These are phyloP conservation scores for Zoanthus gigantus DNA, from an alignment of 92 coral and sea anemone genomes.

Conservation along the genomic window DNA sequence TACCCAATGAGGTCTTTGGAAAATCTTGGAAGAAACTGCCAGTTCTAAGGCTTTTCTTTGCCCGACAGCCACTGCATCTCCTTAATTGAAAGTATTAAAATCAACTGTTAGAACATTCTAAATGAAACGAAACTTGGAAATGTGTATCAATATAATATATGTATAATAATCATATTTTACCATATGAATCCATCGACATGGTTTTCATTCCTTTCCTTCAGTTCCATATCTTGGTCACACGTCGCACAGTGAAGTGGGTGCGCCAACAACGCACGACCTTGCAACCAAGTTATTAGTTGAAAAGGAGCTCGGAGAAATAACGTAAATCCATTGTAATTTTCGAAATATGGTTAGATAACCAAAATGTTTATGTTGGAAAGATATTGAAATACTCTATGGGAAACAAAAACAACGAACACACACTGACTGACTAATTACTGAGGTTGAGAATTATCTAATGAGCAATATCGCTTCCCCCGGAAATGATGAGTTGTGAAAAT, in stretches of 20 bases:
- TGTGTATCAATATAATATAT: no score
- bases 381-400: no score
- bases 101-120: background rate
- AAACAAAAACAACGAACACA: no score
- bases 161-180: background rate
- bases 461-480: no score
- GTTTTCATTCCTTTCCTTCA: constrained; percentile 1
- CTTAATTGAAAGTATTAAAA: background rate
- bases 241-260: constrained; percentile 10
- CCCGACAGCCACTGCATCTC: background rate
- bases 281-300: constrained; percentile 15
- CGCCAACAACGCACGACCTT: constrained; percentile 22
- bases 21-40: background rate
- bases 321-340: constrained; percentile 3
- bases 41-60: background rate
- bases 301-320: background rate
- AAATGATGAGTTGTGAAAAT: no score
- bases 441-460: no score
- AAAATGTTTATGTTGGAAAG: no score
- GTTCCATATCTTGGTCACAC: constrained; percentile 26
- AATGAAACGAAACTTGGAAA: no score
- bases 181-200: constrained; percentile 41
- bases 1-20: background rate
- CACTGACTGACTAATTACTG: no score
- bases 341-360: no score